Conservation (phyloP, 2,797 vertebrate genomes). For the Sylvia borin region DNA sequence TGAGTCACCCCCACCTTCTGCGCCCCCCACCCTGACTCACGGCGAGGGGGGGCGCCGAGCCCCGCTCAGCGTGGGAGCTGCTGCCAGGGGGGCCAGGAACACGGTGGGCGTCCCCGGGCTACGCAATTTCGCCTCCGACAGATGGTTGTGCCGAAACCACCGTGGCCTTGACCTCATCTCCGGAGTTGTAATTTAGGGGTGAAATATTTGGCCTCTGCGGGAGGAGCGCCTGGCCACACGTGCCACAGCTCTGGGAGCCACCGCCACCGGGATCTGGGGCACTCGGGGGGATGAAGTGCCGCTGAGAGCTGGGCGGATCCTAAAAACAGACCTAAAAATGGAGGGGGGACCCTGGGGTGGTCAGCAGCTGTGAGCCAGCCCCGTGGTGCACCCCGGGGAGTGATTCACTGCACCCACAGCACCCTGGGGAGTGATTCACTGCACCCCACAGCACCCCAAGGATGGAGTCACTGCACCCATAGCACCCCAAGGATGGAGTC, state of each 20-base stretch:
- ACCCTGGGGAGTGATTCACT: no score
- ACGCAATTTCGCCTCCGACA: not conserved
- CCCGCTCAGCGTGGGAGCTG: not conserved
- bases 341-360: not conserved
- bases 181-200: not conserved
- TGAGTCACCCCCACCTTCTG: not conserved
- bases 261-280: not conserved
- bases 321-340: not conserved
- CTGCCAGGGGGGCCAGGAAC: not conserved
- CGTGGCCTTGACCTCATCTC: not conserved
- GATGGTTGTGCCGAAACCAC: not conserved
- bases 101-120: not conserved
- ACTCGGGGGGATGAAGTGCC: rapidly evolving
- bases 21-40: not conserved
- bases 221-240: not conserved
- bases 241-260: not conserved
- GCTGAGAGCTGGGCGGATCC: not conserved
- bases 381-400: no score
- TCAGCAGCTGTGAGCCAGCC: not conserved
- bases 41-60: not conserved
- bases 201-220: not conserved
- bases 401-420: not conserved
- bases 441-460: not conserved
- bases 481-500: not conserved
- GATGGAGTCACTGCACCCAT: not conserved